A percentile compares a stretch with the other conserved stretches of the same genome.
Evolutionary conservation across 2,888 invertebrate genomes (phyloP).

Genomic region (Drosophila neotestacea): DNA sequence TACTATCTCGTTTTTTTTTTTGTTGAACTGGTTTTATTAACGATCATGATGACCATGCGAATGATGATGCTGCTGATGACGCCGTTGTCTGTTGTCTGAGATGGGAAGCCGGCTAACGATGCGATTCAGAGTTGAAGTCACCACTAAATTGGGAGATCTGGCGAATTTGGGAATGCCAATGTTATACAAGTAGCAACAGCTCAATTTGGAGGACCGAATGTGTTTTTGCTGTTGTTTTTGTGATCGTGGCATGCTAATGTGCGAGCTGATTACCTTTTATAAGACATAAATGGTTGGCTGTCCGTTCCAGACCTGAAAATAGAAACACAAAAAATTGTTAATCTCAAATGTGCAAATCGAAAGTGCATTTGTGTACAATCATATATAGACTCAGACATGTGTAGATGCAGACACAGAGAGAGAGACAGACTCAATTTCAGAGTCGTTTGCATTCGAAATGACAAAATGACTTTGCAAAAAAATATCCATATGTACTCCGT

Average conservation of each 20-base stretch:
- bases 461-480: conserved; percentile 51
- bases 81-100: conserved; percentile 27
- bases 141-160: conserved; percentile 54
- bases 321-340: conserved; percentile 24
- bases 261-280: conserved; percentile 69
- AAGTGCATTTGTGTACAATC: conserved; percentile 36
- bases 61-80: conserved; percentile 29
- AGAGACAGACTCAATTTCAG: conserved; percentile 9
- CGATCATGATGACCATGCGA: conserved; percentile 41
- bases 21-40: conserved; percentile 64
- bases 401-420: conserved; percentile 10
- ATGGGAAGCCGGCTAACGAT: conserved; percentile 40
- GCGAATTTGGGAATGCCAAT: conserved; percentile 50
- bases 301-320: conserved; percentile 29
- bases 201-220: conserved; percentile 48
- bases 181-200: conserved; percentile 40
- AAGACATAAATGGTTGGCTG: conserved; percentile 70
- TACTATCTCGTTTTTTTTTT: conserved; percentile 35
- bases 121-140: conserved; percentile 29
- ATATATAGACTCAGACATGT: neutral
- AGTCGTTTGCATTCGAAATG: conserved; percentile 46
- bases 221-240: conserved; percentile 31
- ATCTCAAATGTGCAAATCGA: conserved; percentile 43
- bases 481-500: conserved; percentile 14
- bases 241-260: conserved; percentile 56